Evolutionary conservation across 1,140 invertebrate species (phyloP), one percentile per base, ranked within the genome.

Genomic region (Eumaeus atala): DNA sequence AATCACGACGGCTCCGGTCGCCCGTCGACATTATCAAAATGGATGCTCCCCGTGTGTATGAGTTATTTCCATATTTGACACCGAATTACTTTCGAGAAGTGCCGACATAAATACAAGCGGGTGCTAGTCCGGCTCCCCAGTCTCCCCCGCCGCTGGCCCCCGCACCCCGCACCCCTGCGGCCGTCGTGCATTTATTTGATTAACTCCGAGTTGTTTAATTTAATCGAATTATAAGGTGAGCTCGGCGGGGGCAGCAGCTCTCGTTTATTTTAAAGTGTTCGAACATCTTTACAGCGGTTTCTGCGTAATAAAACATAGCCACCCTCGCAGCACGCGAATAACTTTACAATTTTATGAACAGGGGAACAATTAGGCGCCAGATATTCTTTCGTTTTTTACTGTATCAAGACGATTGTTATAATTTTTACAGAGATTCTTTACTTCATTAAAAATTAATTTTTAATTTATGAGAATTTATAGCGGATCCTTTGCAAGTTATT

Each of bases 41-140:
- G 76, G 70, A 86, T 86, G 83, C 72, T 76, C 80, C 72, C 71
- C 55, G 68, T 73, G 72, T 63, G 83, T 86, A 86, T 86, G 83
- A 86, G 81, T 86, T 86, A 86, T 86, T 80, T 86, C 83, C 83
- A 86, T 86, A 86, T 86, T 86, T 86, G 83, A 86, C 83, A 84
- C 83, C 73, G 81, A 86, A 86, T 86, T 86, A 86, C 83, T 86
- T 86, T 86, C 81, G 70, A 76, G 79, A 86, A 86, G 77, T 84
- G 78, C 79, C 73, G 77, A 84, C 81, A 87, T 84, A 86, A 86
- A 86, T 82, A 85, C 64, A 66, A 67, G 68, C 65, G 54, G 58
- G 70, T 52, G 67, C 68, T 62, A 62, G 70, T 74, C 76, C 77
- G 61, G 66, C 65, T 53, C 62, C 61, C 70, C 58, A 12, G 28